Evolutionary conservation across 2,888 invertebrate species (phyloP), one percentile per base, ranked within the genome.

Genomic region (Parthenolecanium corni): DNA sequence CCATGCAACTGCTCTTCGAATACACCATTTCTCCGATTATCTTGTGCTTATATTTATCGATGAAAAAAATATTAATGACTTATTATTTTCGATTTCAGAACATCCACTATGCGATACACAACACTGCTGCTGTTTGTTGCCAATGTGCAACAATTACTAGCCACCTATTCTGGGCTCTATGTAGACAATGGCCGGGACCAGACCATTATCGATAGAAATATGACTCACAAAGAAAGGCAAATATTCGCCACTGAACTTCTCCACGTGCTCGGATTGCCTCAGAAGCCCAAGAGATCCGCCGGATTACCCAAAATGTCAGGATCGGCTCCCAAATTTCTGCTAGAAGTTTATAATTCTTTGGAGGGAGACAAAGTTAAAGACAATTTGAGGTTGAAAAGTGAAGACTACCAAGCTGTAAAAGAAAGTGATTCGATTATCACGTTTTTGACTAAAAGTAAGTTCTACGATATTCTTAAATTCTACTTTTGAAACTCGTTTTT

Each of bases 361-460:
- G 66, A 66, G 1, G 36, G 71, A 40, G 58, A 64, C 66, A 53
- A 53, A 54, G 5, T 47, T 9, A 66, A 70, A 62, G 67, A 71
- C 38, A 77, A 80, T 68, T 81, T 86, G 72, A 83, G 85, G 69
- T 80, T 91, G 66, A 88, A 85, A 69, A 85, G 85, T 65, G 83
- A 85, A 68, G 90, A 90, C 74, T 82, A 86, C 71, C 81, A 82
- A 67, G 88, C 89, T 65, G 89, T 93, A 68, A 86, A 90, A 71
- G 85, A 91, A 73, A 92, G 92, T 74, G 94, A 95, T 78, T 84
- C 90, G 70, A 94, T 95, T 71, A 90, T 93, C 85, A 93, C 92
- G 71, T 93, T 94, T 76, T 83, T 89, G 69, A 90, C 89, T 73
- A 86, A 87, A 76, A 86, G 93, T 85, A 75, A 82, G 85, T 80